phyloP scores from a whole-genome alignment of 2,888 invertebrate genomes.

The Eugnorisma glareosa region DNA sequence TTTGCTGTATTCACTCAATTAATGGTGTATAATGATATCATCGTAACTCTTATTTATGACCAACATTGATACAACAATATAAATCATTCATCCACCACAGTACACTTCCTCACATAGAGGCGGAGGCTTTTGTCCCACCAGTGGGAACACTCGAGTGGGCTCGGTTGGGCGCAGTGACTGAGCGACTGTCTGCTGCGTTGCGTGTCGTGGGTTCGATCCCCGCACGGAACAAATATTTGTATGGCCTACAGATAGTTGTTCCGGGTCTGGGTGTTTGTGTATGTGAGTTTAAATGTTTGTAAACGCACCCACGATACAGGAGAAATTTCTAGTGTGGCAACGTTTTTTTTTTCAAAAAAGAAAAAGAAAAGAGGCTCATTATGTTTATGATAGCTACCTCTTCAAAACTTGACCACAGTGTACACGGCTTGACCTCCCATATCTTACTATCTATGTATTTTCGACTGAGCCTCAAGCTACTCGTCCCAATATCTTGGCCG shows the following conservation, averaged over 20 bases:
- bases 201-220: no score
- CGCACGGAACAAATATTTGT: no score
- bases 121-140: neutral
- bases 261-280: no score
- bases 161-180: no score
- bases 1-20: neutral
- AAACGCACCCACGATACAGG: no score
- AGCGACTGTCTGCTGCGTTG: no score
- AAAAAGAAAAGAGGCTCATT: neutral
- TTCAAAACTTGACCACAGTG: neutral
- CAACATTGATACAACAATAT: neutral
- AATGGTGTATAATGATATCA: neutral
- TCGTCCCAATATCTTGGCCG: neutral
- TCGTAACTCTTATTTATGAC: neutral
- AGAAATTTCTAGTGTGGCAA: no score
- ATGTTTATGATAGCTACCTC: neutral
- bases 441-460: conserved; percentile 1
- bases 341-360: no score
- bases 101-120: neutral
- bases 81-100: neutral
- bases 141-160: neutral
- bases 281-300: no score
- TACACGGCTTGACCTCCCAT: neutral
- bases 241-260: no score
- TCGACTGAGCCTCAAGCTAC: neutral